Conservation (phyloP, 2,797 vertebrate genomes). For the Melanotaenia boesemani region DNA sequence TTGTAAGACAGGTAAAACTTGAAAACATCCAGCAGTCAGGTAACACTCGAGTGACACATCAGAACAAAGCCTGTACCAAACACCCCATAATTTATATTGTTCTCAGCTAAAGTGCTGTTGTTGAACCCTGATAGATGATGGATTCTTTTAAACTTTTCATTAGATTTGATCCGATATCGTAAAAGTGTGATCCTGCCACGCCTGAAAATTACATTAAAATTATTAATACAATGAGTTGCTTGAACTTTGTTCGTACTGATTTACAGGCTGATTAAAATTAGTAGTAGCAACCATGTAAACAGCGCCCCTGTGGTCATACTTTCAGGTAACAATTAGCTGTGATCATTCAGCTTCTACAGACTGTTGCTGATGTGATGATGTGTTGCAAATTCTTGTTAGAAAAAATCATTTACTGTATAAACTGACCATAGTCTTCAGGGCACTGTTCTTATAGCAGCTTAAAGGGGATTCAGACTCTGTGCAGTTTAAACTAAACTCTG, state of each 20-base stretch:
- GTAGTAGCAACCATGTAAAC: background rate
- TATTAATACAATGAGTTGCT: background rate
- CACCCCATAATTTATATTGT: background rate
- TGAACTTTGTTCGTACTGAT: background rate
- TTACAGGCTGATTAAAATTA: background rate
- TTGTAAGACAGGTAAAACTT: background rate
- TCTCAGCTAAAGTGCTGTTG: background rate
- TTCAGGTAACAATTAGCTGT: background rate
- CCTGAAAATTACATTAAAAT: background rate
- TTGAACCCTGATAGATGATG: background rate
- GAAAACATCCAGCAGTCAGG: background rate
- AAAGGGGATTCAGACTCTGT: conserved; percentile 36
- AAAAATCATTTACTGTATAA: background rate
- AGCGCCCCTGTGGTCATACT: background rate
- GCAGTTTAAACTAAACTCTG: background rate
- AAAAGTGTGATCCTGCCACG: background rate
- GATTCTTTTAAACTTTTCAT: background rate
- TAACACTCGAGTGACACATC: background rate
- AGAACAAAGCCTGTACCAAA: no score
- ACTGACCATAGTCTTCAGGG: background rate
- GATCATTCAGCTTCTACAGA: background rate
- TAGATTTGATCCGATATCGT: background rate
- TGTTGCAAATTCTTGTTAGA: background rate
- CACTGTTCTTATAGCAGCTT: conserved; percentile 9
- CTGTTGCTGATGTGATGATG: background rate